Percentiles rank a stretch among this genome's conserved stretches.
These are phyloP conservation scores for Dyspetes luteomarginatus DNA, from an alignment of 2,888 invertebrate species.

Conservation along the genomic window DNA sequence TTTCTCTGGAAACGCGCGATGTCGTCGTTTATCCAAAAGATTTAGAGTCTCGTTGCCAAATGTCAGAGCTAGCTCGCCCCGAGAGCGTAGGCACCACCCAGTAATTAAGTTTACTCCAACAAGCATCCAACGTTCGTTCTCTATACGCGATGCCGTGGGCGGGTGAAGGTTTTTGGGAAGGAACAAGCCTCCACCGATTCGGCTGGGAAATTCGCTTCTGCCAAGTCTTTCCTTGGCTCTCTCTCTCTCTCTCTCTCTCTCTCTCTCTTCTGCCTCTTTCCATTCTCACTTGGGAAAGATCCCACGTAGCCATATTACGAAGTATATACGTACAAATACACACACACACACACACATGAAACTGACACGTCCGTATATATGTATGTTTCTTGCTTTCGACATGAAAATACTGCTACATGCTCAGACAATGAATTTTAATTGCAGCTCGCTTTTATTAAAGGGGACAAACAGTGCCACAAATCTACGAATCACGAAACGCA, in stretches of 20 bases:
- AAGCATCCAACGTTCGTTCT: slow-evolving; percentile 58
- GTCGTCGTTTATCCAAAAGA: slow-evolving; percentile 67
- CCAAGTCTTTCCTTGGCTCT: slow-evolving; percentile 48
- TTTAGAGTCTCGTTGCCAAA: slow-evolving; percentile 77
- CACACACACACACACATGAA: not conserved
- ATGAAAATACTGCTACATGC: slow-evolving; percentile 37
- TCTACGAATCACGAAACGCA: not conserved
- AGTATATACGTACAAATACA: not conserved
- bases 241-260: slow-evolving; percentile 23
- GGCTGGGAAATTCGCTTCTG: slow-evolving; percentile 54
- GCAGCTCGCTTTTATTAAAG: slow-evolving; percentile 21
- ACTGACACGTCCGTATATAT: not conserved
- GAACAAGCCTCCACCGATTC: slow-evolving; percentile 42
- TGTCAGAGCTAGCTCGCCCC: slow-evolving; percentile 69
- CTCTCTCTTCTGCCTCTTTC: slow-evolving; percentile 1
- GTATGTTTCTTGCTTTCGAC: slow-evolving; percentile 39
- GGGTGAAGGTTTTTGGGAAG: slow-evolving; percentile 26
- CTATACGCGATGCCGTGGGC: slow-evolving; percentile 11
- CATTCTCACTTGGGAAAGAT: slow-evolving; percentile 21
- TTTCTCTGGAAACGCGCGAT: slow-evolving; percentile 38
- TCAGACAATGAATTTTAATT: slow-evolving; percentile 43
- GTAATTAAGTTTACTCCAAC: slow-evolving; percentile 78
- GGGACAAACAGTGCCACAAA: not conserved
- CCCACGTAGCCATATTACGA: not conserved
- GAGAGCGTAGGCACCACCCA: slow-evolving; percentile 68